Evolutionary conservation across 1,140 invertebrate genomes (phyloP).

Genomic region (Magallana angulata): DNA sequence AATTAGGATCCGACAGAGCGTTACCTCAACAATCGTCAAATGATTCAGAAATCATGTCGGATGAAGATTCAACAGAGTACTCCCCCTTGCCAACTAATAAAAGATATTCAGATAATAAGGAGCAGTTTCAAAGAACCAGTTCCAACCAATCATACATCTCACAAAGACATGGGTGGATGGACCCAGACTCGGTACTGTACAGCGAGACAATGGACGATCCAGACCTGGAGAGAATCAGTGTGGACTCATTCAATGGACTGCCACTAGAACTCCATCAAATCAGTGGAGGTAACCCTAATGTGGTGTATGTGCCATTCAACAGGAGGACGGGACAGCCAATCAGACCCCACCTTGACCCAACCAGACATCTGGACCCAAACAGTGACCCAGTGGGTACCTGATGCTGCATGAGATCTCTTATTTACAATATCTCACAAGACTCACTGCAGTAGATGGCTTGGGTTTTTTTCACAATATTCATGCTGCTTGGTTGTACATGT

Average conservation of each 20-base stretch:
- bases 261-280: not conserved
- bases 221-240: not conserved
- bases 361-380: not conserved
- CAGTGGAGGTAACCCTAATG: not conserved
- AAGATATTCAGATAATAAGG: not conserved
- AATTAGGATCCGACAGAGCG: not conserved
- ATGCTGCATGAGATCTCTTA: not conserved
- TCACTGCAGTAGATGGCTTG: constrained; percentile 4
- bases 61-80: constrained; percentile 9
- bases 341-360: not conserved
- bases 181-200: not conserved
- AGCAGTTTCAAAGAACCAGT: not conserved
- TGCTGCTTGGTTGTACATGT: too few relatives aligned
- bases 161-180: not conserved
- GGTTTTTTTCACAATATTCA: not conserved
- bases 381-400: not conserved
- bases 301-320: constrained; percentile 47
- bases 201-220: not conserved
- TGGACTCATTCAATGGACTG: not conserved
- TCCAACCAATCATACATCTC: constrained; percentile 3
- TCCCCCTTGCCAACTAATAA: not conserved
- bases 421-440: not conserved
- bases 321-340: constrained; percentile 7
- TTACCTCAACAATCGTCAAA: not conserved
- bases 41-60: not conserved